Evolutionary conservation across 2,797 vertebrate species (phyloP), one percentile per base, ranked within the genome.

Genomic region (Mastacembelus armatus): DNA sequence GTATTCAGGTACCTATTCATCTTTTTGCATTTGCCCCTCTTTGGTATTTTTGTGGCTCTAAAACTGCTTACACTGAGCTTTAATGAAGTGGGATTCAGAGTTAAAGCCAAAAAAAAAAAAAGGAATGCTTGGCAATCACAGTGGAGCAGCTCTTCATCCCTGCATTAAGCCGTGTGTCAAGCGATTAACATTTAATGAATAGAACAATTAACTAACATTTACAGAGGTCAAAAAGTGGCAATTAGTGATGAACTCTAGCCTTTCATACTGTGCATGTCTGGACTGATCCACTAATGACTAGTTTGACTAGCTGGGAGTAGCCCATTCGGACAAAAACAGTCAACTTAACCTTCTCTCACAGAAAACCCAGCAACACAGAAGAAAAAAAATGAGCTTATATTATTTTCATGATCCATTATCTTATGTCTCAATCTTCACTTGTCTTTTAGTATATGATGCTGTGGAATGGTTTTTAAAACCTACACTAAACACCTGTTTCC

Each of bases 171-270:
- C 26, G 27, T n/a, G 54, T 18, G 55, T 67, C 49, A 32, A 56
- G 71, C 40, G 44, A 81, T 84, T 82, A 69, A 59, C 51, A 35
- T 58, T 48, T 54, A 85, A 74, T 85, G 85, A 85, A 84, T 43
- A 49, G 69, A 84, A 81, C 73, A 81, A 86, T 87, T 83, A 84
- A 81, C 59, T 8, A 66, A 83, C 71, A 49, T 78, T 80, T 68
- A 64, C 49, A 48, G 43, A 54, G 85, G 77, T 81, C 81, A 77
- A 86, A 86, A 81, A 71, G 71, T 71, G 58, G 67, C 88, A 89
- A 87, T 89, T 84, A 87, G 35, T 7, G 52, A 58, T 76, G 83
- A 88, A 85, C 77, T 83, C 65, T 56, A 18, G 68, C 45, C 51
- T 51, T 42, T 54, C 69, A 50, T 27, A 79, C 62, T 58, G 74